A percentile compares a stretch with the other conserved stretches of the same genome.
These are phyloP conservation scores for Nannoperca australis DNA, from an alignment of 2,797 vertebrate species.

Conservation along the genomic window DNA sequence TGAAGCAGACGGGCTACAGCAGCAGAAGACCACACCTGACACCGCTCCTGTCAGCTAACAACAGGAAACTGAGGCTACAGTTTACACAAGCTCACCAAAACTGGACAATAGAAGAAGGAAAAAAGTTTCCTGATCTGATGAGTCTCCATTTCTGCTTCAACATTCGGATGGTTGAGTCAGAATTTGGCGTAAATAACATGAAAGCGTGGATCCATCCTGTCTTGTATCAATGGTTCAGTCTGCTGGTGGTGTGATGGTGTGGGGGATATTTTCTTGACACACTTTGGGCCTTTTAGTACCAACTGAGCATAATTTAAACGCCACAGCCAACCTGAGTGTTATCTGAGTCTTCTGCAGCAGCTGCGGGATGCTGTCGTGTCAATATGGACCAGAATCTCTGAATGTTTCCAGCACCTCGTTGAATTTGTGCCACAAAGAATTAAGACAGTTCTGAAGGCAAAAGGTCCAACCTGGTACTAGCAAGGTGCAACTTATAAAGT, in stretches of 20 bases:
- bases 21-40: background rate
- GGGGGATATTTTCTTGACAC: too few relatives aligned
- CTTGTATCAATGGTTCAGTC: conserved; percentile 8
- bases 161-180: background rate
- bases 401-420: too few relatives aligned
- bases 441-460: too few relatives aligned
- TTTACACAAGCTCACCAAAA: background rate
- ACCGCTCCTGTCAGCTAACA: background rate
- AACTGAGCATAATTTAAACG: too few relatives aligned
- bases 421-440: too few relatives aligned
- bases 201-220: conserved; percentile 15
- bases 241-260: background rate
- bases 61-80: background rate
- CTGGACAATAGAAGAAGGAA: background rate
- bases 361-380: too few relatives aligned
- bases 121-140: background rate
- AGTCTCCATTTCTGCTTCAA: background rate
- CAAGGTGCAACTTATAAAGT: too few relatives aligned
- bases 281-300: too few relatives aligned
- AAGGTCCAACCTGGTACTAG: too few relatives aligned
- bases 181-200: conserved; percentile 17
- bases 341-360: too few relatives aligned
- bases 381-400: too few relatives aligned
- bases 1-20: background rate
- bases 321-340: too few relatives aligned